Conservation (phyloP, 2,888 invertebrate genomes). For the Diaprepes abbreviatus region DNA sequence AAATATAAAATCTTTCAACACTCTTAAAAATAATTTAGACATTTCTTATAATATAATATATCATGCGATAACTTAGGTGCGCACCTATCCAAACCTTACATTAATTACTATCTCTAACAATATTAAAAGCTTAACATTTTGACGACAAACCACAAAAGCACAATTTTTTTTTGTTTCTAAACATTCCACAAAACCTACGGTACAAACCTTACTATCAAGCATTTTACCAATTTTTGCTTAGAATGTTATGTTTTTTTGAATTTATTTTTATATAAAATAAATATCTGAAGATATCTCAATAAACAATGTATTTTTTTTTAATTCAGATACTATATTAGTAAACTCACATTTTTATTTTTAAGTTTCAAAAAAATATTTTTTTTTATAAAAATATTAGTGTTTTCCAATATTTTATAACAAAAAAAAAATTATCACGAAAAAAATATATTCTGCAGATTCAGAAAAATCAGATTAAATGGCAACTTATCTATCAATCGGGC, state of each 20-base stretch:
- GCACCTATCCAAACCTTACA: constrained; percentile 16
- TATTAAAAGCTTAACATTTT: constrained; percentile 22
- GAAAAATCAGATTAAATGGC: no score
- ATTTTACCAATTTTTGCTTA: constrained; percentile 13
- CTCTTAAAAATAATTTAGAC: background rate
- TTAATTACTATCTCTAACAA: constrained; percentile 26
- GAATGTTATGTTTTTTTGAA: background rate
- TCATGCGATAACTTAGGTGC: constrained; percentile 6
- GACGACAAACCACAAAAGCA: constrained; percentile 26
- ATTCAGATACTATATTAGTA: no score
- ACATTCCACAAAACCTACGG: constrained; percentile 1
- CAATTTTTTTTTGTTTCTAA: constrained; percentile 11
- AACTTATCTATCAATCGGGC: no score
- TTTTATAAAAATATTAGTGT: no score
- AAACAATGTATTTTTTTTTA: no score
- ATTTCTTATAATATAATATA: constrained; percentile 12
- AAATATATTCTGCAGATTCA: no score
- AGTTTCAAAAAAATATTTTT: no score
- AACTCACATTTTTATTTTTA: no score
- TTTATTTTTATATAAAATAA: no score
- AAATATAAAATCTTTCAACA: constrained; percentile 13
- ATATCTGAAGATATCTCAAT: no score
- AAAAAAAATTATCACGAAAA: no score
- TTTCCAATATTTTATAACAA: no score
- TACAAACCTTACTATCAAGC: background rate